Evolutionary conservation across 2,113 vertebrate species (phyloP).

Genomic region (Rostratula benghalensis): DNA sequence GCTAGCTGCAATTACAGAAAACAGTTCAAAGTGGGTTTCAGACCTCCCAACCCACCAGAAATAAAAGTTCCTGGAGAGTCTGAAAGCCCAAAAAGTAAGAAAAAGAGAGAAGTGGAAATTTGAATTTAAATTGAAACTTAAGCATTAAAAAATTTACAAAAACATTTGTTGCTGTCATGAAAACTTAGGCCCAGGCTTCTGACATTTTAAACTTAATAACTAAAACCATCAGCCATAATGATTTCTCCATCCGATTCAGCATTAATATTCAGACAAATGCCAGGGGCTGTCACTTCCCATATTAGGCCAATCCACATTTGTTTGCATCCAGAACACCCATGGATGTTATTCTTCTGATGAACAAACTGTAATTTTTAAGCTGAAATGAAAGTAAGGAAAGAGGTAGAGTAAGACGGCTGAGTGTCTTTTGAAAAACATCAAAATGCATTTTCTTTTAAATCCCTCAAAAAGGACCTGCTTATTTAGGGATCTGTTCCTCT

Average conservation of each 20-base stretch:
- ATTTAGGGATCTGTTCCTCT: conserved; percentile 47
- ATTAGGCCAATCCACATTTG: conserved; percentile 56
- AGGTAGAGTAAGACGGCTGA: neutral
- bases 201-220: conserved; percentile 56
- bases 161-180: conserved; percentile 38
- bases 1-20: neutral
- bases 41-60: neutral
- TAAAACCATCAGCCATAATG: conserved; percentile 45
- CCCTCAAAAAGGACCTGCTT: conserved; percentile 24
- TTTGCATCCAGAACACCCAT: conserved; percentile 41
- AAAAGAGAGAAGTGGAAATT: neutral
- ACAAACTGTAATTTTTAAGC: conserved; percentile 37
- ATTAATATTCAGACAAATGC: conserved; percentile 47
- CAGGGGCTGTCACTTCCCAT: conserved; percentile 44
- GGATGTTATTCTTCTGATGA: conserved; percentile 37
- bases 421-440: conserved; percentile 51
- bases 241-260: conserved; percentile 30
- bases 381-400: conserved; percentile 41
- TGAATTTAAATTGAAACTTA: conserved; percentile 49
- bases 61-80: neutral
- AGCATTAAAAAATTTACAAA: conserved; percentile 59
- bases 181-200: conserved; percentile 41
- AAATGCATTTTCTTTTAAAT: conserved; percentile 42
- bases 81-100: neutral
- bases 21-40: neutral